These are phyloP conservation scores for Anguilla megastoma DNA, from an alignment of 2,797 vertebrate species.

Conservation along the genomic window DNA sequence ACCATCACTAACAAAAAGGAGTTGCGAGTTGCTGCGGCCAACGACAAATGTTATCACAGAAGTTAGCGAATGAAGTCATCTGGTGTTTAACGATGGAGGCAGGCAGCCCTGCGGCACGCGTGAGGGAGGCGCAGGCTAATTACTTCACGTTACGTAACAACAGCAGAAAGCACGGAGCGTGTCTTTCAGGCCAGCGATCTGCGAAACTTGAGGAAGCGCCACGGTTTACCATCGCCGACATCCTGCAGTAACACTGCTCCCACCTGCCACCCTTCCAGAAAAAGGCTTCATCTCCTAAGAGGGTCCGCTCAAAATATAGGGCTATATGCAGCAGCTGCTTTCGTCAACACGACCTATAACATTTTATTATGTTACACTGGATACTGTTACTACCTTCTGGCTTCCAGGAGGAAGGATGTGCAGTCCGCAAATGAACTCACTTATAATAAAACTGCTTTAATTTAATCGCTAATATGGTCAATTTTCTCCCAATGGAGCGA, in stretches of 20 bases:
- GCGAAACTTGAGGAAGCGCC: conserved; percentile 2
- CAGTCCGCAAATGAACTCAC: background rate
- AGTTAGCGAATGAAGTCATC: background rate
- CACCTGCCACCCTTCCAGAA: background rate
- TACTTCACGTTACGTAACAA: conserved; percentile 42
- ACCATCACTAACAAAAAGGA: background rate
- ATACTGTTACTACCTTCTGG: background rate
- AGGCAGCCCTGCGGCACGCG: conserved; percentile 42
- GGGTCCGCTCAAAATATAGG: too few species aligned
- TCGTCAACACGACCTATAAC: background rate
- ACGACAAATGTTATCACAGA: conserved; percentile 14
- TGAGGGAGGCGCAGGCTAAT: conserved; percentile 47
- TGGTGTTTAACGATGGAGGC: background rate
- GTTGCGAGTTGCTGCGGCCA: background rate
- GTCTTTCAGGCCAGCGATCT: conserved; percentile 44
- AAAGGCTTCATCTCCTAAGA: background rate
- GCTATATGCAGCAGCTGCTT: too few species aligned
- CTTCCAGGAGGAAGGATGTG: background rate
- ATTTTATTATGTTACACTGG: too few species aligned
- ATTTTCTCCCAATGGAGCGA: background rate
- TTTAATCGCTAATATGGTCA: background rate
- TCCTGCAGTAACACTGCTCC: background rate
- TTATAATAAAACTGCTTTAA: too few species aligned
- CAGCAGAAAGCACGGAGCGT: conserved; percentile 25
- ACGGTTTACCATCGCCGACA: background rate